These are phyloP conservation scores for Pheosia tremula DNA, from an alignment of 2,888 invertebrate genomes.

Conservation along the genomic window DNA sequence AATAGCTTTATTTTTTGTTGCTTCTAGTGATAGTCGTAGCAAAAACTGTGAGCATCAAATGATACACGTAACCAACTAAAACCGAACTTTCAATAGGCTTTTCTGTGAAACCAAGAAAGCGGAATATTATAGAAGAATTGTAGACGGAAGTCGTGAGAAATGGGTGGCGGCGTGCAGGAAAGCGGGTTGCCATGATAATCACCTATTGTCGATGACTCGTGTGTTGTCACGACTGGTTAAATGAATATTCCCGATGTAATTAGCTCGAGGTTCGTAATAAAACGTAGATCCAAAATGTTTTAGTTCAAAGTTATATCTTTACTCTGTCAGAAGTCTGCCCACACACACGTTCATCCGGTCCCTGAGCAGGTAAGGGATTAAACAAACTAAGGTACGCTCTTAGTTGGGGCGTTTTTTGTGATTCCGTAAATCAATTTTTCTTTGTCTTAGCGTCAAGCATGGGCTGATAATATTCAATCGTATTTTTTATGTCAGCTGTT, in stretches of 20 bases:
- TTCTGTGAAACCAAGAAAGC: slow-evolving; percentile 65
- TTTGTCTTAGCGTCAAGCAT: neutral
- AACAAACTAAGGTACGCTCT: slow-evolving; percentile 36
- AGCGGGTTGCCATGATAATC: slow-evolving; percentile 67
- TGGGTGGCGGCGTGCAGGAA: slow-evolving; percentile 65
- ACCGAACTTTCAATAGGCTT: slow-evolving; percentile 45
- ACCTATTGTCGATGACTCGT: slow-evolving; percentile 54
- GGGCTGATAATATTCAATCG: no score
- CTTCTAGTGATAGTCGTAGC: neutral
- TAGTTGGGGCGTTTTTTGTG: slow-evolving; percentile 2
- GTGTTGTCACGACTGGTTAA: slow-evolving; percentile 21
- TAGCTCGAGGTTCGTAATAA: slow-evolving; percentile 14
- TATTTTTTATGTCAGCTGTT: no score
- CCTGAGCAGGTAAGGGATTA: slow-evolving; percentile 51
- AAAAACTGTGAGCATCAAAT: slow-evolving; percentile 8
- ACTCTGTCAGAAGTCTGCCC: slow-evolving; percentile 8
- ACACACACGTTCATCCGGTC: slow-evolving; percentile 55
- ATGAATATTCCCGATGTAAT: neutral
- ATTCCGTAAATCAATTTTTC: neutral
- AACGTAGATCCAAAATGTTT: no score
- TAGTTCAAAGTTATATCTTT: neutral
- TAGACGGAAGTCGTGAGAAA: slow-evolving; percentile 75
- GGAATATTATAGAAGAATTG: slow-evolving; percentile 58
- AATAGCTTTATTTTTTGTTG: no score
- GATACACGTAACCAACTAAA: slow-evolving; percentile 30